Evolutionary conservation across 2,888 invertebrate genomes (phyloP).

Genomic region (Orthosia gothica): DNA sequence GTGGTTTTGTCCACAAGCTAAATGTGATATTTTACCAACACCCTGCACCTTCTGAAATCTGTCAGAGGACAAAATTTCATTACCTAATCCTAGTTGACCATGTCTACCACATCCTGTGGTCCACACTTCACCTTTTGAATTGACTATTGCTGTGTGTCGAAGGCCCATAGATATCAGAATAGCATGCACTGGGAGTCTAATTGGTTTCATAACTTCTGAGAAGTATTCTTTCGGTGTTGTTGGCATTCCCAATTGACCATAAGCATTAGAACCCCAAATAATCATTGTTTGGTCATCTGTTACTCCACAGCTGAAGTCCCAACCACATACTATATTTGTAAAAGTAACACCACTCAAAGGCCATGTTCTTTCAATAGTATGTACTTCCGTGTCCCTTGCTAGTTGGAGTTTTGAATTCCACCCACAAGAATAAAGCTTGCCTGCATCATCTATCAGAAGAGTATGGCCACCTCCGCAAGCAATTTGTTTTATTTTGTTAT

Average conservation of each 20-base stretch:
- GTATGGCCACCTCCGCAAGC: constrained; percentile 96
- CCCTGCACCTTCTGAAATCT: constrained; percentile 91
- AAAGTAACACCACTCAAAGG: constrained; percentile 91
- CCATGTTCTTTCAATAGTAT: constrained; percentile 92
- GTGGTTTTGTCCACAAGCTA: constrained; percentile 96
- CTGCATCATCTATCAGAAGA: constrained; percentile 93
- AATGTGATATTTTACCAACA: constrained; percentile 91
- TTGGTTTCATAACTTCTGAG: constrained; percentile 80
- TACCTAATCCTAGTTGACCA: constrained; percentile 93
- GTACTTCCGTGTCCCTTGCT: constrained; percentile 89
- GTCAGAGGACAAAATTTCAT: constrained; percentile 79
- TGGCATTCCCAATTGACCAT: constrained; percentile 94
- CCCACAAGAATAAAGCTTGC: constrained; percentile 95
- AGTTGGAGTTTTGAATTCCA: constrained; percentile 95
- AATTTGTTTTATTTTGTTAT: constrained; percentile 92
- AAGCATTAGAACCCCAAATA: constrained; percentile 96
- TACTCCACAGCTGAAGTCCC: constrained; percentile 95
- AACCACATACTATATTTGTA: constrained; percentile 94
- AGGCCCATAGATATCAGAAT: constrained; percentile 93
- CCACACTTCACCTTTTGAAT: constrained; percentile 92
- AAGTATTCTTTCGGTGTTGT: constrained; percentile 85
- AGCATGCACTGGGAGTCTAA: constrained; percentile 89
- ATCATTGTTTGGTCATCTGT: constrained; percentile 93
- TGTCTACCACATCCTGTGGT: constrained; percentile 93
- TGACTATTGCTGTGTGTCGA: constrained; percentile 93